Evolutionary conservation across 2,797 vertebrate species (phyloP).

Genomic region (Meriones psammophilus): DNA sequence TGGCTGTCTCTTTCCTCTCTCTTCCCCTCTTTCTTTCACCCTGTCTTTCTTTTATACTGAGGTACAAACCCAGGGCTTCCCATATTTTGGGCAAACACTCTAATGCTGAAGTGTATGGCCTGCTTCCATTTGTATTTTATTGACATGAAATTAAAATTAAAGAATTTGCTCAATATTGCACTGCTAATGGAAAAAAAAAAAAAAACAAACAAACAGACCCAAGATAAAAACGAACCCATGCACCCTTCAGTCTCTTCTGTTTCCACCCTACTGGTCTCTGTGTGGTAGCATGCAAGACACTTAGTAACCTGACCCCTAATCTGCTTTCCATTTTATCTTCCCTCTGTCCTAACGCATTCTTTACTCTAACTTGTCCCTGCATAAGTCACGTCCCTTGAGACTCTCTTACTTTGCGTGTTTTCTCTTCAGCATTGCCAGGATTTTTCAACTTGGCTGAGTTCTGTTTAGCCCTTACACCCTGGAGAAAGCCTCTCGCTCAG

Average conservation of each 20-base stretch:
- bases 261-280: background rate
- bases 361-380: background rate
- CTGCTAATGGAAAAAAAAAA: conserved; percentile 14
- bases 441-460: conserved; percentile 10
- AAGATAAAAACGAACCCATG: background rate
- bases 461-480: background rate
- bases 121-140: background rate
- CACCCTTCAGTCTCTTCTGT: background rate
- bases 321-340: background rate
- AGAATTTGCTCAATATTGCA: background rate
- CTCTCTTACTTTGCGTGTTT: background rate
- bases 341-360: background rate
- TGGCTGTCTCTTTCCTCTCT: background rate
- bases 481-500: background rate
- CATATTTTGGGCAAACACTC: background rate
- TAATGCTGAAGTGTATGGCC: background rate
- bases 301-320: background rate
- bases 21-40: background rate
- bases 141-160: background rate
- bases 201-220: too few relatives aligned
- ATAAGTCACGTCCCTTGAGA: background rate
- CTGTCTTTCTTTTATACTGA: background rate
- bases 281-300: background rate
- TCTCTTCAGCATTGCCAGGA: background rate
- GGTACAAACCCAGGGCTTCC: background rate